phyloP scores from a whole-genome alignment of 2,888 invertebrate genomes.

The Globia sparganii region DNA sequence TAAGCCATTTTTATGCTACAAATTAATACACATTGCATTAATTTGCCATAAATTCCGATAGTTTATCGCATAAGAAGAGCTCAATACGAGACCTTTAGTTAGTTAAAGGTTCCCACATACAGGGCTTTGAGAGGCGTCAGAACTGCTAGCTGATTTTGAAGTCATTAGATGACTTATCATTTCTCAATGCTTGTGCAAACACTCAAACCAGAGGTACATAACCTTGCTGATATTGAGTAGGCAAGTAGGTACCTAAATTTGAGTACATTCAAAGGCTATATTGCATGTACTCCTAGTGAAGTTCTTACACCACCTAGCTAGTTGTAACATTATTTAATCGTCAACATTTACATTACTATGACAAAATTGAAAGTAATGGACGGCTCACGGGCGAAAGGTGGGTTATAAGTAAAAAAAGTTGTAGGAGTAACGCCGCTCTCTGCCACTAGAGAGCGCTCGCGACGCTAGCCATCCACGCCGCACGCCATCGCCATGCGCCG shows the following conservation, averaged over 20 bases:
- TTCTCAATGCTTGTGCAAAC: background rate
- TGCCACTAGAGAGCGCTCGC: constrained; percentile 39
- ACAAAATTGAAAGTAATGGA: background rate
- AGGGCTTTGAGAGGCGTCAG: background rate
- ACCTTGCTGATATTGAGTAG: background rate
- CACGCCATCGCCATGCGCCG: constrained; percentile 15
- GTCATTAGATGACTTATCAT: background rate
- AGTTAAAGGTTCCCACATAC: too few species aligned
- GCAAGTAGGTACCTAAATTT: background rate
- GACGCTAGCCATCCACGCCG: constrained; percentile 1
- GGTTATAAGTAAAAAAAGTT: constrained; percentile 18
- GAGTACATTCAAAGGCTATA: background rate
- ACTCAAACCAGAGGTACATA: background rate
- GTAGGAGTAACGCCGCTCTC: background rate
- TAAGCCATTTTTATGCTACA: background rate
- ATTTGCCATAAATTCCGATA: background rate
- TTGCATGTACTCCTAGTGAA: background rate
- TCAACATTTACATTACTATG: background rate
- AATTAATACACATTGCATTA: background rate
- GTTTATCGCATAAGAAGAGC: background rate
- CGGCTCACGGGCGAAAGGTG: background rate
- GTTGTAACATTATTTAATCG: too few species aligned
- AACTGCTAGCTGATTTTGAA: background rate
- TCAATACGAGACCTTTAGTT: background rate
- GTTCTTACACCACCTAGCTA: background rate